Evolutionary conservation across 1,140 invertebrate genomes (phyloP), one percentile per base, ranked within the genome.

Genomic region (Pogonomyrmex californicus): DNA sequence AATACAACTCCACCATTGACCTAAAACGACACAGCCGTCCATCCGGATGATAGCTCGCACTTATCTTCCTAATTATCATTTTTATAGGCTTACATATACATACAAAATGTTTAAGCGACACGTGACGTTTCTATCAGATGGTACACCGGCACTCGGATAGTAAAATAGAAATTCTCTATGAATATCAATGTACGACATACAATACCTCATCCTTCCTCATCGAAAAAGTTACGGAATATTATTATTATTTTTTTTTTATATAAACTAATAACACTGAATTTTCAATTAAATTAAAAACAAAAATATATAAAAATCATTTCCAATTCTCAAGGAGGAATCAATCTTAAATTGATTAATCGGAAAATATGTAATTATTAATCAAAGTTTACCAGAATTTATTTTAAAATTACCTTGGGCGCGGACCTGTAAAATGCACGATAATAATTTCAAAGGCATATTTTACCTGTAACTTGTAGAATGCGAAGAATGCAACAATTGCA

Each of bases 51-150:
- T 82, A 58, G 30, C 66, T 71, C 30, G 17, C 17, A 23, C 17
- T 82, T 73, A 75, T 75, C 66, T 70, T 30, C 10, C 41, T 83
- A 73, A 83, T 83, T 83, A 83, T 83, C 41, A 83, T 75, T 83
- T 73, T 83, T 83, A 75, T 60, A 9, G 33, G 7, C 12, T 82
- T 58, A n/a, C n/a, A 12, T 33, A 7, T 44, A 71, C n/a, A 30
- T 49, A 47, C 41, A 10, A 60, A 47, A 4, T 54, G 10, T 17
- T n/a, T 56, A 17, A 38, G 23, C 30, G 4, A 79, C n/a, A 23
- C n/a, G n/a, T 44, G 30, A 38, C 12, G 12, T 33, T 17, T 71
- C 41, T 60, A 23, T 49, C n/a, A 83, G 12, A 75, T 81, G 51
- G 14, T 9, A 14, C 5, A 3, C 23, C 17, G 9, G 70, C n/a